Base-by-base conservation (phyloP, 2,888 invertebrate genomes). In the Steromphala cineraria region DNA sequence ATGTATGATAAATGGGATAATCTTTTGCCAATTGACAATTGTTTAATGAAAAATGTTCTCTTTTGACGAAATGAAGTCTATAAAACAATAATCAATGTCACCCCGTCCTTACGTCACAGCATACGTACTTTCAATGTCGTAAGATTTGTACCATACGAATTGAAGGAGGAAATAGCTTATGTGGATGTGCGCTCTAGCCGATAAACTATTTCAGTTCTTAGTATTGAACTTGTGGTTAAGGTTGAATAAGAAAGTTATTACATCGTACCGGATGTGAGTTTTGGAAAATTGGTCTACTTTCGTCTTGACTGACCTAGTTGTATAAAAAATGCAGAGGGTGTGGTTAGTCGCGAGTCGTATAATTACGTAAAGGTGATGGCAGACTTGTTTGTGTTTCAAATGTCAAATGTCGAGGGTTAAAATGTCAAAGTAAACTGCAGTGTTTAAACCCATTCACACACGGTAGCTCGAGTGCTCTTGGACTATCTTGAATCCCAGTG, bases 391-490 rank as follows among this genome's bases (percentile, higher is more conserved):
- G 62, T 62, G 62, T 62, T 62, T 62, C 24, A 62, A 62, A 62
- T 62, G 62, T 62, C 62, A 62, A 62, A 62, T 28, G 62, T 28
- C 17, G 62, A 62, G 62, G 62, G 62, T 62, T 62, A 62, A 62
- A 62, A 62, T 62, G 62, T 62, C 62, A 62, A 62, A 62, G 62
- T 62, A 62, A 62, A 62, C 62, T 62, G 28, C 62, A 62, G 24
- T 28, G 24, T 62, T 62, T 62, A 15, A 62, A 24, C 62, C 62
- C 28, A 62, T 28, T 62, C 28, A 62, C 62, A 28, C 28, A 62
- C 17, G 62, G 62, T 24, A 62, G n/a, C 15, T 15, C 1, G 13
- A 46, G 46, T 46, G 46, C 46, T 46, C 10, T 46, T 46, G 46
- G 46, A 46, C 46, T 46, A 46, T 46, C 46, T 46, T 46, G 13